Base-by-base conservation (phyloP, 2,113 vertebrate genomes). In the Tupaia tana region DNA sequence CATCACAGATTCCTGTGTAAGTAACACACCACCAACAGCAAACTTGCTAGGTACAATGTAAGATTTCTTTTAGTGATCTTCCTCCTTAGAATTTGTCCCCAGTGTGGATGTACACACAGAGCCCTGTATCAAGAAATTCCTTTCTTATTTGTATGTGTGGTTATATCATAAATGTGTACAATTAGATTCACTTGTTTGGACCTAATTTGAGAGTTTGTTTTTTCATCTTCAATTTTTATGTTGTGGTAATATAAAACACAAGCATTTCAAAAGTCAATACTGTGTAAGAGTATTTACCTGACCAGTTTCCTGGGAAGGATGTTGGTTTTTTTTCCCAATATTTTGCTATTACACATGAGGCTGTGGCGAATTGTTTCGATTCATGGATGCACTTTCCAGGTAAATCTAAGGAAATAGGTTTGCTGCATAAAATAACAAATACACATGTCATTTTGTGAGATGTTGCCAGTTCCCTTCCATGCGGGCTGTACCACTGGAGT, bases 41-140 rank as follows among this genome's bases (percentile, higher is more conserved):
- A 13, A 43, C 25, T 69, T 54, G 10, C 22, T 54, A 10, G 1
- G 15, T 89, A 59, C 93, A 79, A 67, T 70, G 6, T 73, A 64
- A 79, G 56, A 69, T 94, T 69, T 93, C 63, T 81, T 93, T 63
- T 58, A 69, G 7, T 29, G 80, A 24, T 71, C 59, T 86, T 94
- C 75, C 22, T 64, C 9, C 80, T 86, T 91, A 89, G 63, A 71
- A 24, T 73, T 9, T 86, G 43, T 80, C 20, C 20, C 18, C 64
- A 19, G 52, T 52, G 5, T 54, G 31, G n/a, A 11, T 54, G 1
- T 70, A 18, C 61, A 19, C n/a, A 73, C 27, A 56, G 18, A 81
- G 29, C 52, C 27, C 61, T 34, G 52, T 25, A 78, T 73, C 67
- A 54, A 69, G 43, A 25, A 56, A 70, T 29, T 77, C 22, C 52